Evolutionary conservation across 2,797 vertebrate genomes (phyloP), one percentile per base, ranked within the genome.

Genomic region (Allobates femoralis): DNA sequence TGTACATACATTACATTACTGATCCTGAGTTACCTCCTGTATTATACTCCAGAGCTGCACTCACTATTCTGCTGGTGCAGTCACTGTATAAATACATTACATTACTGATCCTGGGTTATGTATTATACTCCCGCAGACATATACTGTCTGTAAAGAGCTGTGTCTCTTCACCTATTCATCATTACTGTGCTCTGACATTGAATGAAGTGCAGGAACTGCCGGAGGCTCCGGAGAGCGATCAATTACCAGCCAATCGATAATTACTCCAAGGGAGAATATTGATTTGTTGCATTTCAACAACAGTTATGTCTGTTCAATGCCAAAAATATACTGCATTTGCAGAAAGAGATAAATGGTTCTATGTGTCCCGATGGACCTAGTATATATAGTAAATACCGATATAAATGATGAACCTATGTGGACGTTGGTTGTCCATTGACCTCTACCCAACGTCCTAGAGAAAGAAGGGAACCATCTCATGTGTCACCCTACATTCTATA

Each of bases 171-270:
- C 71, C 5, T 81, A 83, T 71, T 83, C 74, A 83, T 87, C 30
- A 50, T 67, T 12, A n/a, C 76, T 80, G 75, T 53, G 67, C 76
- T 79, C 75, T 87, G 86, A 87, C 86, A 87, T 87, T 87, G 86
- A 87, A 79, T 83, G 62, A 87, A 87, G 86, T 84, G 56, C 86
- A 84, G 66, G 18, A 84, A 87, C 66, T 41, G 81, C 86, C 41
- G 16, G 53, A 84, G 86, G 86, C 81, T 73, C 32, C n/a, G 28
- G 41, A 60, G 76, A 71, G 21, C 46, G 51, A 87, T 87, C 86
- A 84, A 84, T 87, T 37, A 51, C 28, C 41, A 18, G 16, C 28
- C 14, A 18, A 71, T 71, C 86, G 79, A 83, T 87, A 74, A 66
- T 62, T 80, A 80, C 76, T 26, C 55, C 37, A 83, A 64, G 75